Conservation (phyloP, 2,888 invertebrate species). For the Microdon myrmicae region DNA sequence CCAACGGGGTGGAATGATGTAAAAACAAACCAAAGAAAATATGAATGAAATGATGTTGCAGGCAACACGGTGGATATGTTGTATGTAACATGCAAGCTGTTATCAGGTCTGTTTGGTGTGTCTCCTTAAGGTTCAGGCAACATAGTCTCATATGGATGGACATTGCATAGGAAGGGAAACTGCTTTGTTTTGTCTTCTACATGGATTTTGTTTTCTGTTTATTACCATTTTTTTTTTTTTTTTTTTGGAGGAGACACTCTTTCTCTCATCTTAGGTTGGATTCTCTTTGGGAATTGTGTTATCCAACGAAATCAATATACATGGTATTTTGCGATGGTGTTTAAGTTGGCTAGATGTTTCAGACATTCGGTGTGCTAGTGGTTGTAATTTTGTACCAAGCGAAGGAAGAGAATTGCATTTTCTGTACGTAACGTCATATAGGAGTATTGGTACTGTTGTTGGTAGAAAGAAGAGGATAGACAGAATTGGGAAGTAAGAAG, state of each 20-base stretch:
- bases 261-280: slow-evolving; percentile 22
- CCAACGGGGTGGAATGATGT: slow-evolving; percentile 32
- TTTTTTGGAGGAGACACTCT: slow-evolving; percentile 25
- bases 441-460: slow-evolving; percentile 24
- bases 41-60: slow-evolving; percentile 49
- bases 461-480: slow-evolving; percentile 49
- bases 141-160: slow-evolving; percentile 17
- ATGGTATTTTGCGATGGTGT: slow-evolving; percentile 11
- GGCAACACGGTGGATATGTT: slow-evolving; percentile 21
- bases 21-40: slow-evolving; percentile 42
- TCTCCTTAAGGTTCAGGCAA: slow-evolving; percentile 8
- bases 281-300: slow-evolving; percentile 29
- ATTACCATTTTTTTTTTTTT: too few relatives aligned
- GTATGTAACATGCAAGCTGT: slow-evolving; percentile 8
- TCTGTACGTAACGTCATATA: slow-evolving; percentile 16
- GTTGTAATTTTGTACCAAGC: slow-evolving; percentile 10
- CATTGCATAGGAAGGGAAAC: too few relatives aligned
- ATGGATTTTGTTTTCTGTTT: too few relatives aligned
- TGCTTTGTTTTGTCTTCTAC: too few relatives aligned
- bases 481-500: slow-evolving; percentile 39
- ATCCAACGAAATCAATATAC: slow-evolving; percentile 30
- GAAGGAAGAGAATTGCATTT: slow-evolving; percentile 52
- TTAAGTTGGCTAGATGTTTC: slow-evolving; percentile 3
- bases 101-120: slow-evolving; percentile 18
- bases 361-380: too few relatives aligned